Conservation (phyloP, 2,797 vertebrate genomes). For the Holocentrus rufus region DNA sequence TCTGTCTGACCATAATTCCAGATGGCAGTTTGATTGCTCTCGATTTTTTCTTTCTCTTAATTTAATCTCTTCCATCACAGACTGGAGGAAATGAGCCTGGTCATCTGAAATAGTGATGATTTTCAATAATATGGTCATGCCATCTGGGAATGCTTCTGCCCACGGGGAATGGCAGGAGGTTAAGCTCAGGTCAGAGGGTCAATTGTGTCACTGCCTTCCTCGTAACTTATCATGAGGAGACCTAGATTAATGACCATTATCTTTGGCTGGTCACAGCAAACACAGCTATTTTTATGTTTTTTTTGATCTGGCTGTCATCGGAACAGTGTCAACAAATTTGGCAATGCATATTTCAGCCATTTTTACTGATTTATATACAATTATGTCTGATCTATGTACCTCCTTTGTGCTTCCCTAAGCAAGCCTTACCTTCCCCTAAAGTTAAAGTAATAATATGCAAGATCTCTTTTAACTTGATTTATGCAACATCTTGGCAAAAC, state of each 20-base stretch:
- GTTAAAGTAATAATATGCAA: too few species aligned
- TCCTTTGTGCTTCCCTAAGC: conserved; percentile 3
- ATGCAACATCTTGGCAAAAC: too few species aligned
- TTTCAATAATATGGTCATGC: conserved; percentile 52
- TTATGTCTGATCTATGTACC: neutral
- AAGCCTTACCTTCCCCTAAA: neutral
- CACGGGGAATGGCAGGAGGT: conserved; percentile 24
- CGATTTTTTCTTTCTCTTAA: conserved; percentile 56
- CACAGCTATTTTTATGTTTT: neutral
- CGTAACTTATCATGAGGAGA: conserved; percentile 17
- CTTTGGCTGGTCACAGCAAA: neutral
- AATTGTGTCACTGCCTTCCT: conserved; percentile 14
- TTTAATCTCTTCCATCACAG: conserved; percentile 57
- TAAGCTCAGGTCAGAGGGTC: conserved; percentile 55
- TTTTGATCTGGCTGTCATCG: conserved; percentile 6
- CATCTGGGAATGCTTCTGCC: conserved; percentile 49
- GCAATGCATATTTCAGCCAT: conserved; percentile 10
- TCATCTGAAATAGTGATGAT: conserved; percentile 57
- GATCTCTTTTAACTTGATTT: too few species aligned
- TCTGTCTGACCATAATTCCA: conserved; percentile 62
- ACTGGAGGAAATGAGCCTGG: conserved; percentile 55
- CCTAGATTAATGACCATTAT: conserved; percentile 15
- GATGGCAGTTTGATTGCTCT: conserved; percentile 69
- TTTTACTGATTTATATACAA: neutral
- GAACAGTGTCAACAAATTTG: neutral